A percentile compares a stretch with the other conserved stretches of the same genome.
Evolutionary conservation across 2,113 vertebrate species (phyloP).

Genomic region (Neotragus moschatus): DNA sequence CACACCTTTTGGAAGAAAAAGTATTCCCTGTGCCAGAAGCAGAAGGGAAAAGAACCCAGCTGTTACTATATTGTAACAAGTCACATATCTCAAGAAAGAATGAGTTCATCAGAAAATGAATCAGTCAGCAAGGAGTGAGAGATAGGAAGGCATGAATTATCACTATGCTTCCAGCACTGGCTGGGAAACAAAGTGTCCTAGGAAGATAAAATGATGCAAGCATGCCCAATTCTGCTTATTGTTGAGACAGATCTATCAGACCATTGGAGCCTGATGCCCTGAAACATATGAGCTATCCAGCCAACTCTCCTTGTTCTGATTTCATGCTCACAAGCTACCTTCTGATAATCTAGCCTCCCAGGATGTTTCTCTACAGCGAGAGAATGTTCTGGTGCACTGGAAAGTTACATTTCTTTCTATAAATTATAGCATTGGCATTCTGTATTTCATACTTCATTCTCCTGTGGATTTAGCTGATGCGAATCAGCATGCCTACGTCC

Average conservation of each 20-base stretch:
- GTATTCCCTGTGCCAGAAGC: neutral
- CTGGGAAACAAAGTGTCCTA: neutral
- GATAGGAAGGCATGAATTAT: neutral
- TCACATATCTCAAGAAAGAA: neutral
- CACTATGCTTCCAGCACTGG: neutral
- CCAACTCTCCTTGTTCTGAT: neutral
- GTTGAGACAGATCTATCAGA: neutral
- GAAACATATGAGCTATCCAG: neutral
- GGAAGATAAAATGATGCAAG: neutral
- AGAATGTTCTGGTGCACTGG: neutral
- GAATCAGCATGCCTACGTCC: neutral
- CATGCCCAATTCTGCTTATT: neutral
- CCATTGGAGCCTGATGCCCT: neutral
- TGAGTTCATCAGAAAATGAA: neutral
- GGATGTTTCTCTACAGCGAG: neutral
- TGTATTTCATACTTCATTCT: neutral
- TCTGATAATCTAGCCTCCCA: neutral
- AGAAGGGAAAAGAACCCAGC: neutral
- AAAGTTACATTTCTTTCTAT: neutral
- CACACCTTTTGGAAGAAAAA: neutral
- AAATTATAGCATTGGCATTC: slow-evolving; percentile 32
- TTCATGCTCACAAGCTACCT: neutral
- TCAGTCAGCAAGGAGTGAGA: neutral
- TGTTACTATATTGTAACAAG: neutral
- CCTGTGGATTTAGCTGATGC: slow-evolving; percentile 22